Evolutionary conservation across 2,113 vertebrate species (phyloP), one percentile per base, ranked within the genome.

Genomic region (Solea solea): DNA sequence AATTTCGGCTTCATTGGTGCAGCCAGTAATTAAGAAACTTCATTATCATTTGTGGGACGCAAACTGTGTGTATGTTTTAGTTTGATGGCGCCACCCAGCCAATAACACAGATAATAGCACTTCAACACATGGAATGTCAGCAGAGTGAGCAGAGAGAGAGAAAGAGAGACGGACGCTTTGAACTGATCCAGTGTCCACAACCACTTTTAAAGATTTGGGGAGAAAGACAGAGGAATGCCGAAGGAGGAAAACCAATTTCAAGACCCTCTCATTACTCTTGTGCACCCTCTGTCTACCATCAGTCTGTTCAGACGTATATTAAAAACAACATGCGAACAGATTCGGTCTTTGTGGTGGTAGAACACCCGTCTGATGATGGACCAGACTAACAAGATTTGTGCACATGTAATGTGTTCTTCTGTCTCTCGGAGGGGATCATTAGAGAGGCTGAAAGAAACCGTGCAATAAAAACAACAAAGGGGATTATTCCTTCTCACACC

Each of bases 131-230:
- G 21, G 21, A 1, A 21, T 21, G 21, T 21, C 21, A 21, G 21
- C 21, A 21, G 21, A 21, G 21, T 21, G 21, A 21, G 21, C 21
- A 21, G 21, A 21, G 21, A 21, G 21, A 21, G 21, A 21, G 21
- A 1, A 21, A 34, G 34, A 34, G 34, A 34, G 5, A 34, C 5
- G 28, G 28, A 34, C 11, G n/a, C 54, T 81, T 76, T 75, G 68
- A 78, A 69, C 63, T 77, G 56, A 80, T 77, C 56, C 40, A 52
- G 40, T 34, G 60, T 72, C 59, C 39, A 71, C 41, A 60, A 64
- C 34, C 58, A 34, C 54, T 75, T 63, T 45, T 56, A 14, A 69
- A 44, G 44, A 27, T 64, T 67, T 39, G 11, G 5, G 44, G 55
- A 65, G 25, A 44, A 64, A 61, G 51, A 59, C 21, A 41, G 10